Evolutionary conservation across 2,888 invertebrate species (phyloP), one percentile per base, ranked within the genome.

Genomic region (Nymphalis polychloros): DNA sequence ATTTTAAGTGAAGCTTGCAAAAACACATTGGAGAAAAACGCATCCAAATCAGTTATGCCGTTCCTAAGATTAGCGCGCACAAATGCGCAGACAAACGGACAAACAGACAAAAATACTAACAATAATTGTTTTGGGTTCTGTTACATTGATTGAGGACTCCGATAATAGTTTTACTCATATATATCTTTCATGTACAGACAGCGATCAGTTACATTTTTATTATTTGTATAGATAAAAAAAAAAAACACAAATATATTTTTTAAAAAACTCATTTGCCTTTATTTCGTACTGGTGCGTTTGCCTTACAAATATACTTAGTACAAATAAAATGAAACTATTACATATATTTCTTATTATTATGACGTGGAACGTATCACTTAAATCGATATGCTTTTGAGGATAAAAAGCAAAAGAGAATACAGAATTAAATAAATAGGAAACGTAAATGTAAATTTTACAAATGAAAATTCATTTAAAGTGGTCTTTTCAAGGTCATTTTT

Each of bases 211-310:
- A 23, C 23, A 23, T 23, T 23, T 23, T 23, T 1, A 23, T 23
- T 23, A 23, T 23, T 23, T 23, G 23, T 23, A 23, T 23, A 23
- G 23, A 23, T 23, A 1, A 23, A 50, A 50, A 60, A 55, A 59
- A 55, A 23, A 64, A 64, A 67, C 59, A 31, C 23, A 41, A 61
- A 35, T 19, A 55, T 17, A 64, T 47, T 76, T 89, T 41, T 57
- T 57, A 41, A 90, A 88, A 92, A 92, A 92, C 84, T 92, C 90
- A 89, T 91, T 89, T 92, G 90, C 91, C 84, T 92, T 92, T 92
- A 92, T 92, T 92, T 90, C 92, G 87, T 92, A 92, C 90, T 92
- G 92, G 92, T 92, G 92, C 92, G 88, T 89, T 90, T 88, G 84
- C 84, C 91, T 92, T 92, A 92, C 82, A 89, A 85, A 84, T 88